Conservation (phyloP, 2,888 invertebrate genomes). For the Lithophane ornitopus region DNA sequence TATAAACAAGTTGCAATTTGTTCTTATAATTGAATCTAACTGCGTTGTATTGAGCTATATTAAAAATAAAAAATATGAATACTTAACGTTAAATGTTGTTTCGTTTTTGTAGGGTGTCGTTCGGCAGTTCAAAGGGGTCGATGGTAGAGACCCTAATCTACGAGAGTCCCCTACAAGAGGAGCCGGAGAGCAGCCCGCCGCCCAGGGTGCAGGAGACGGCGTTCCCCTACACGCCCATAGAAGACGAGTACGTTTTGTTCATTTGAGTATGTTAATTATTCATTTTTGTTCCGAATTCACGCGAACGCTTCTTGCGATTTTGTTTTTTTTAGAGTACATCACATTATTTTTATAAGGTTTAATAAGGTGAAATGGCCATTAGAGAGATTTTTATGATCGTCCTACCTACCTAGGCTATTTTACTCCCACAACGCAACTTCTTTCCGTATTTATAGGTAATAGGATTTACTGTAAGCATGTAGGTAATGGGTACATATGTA, state of each 20-base stretch:
- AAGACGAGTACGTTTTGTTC: slow-evolving; percentile 91
- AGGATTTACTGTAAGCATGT: slow-evolving; percentile 28
- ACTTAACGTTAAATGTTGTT: slow-evolving; percentile 32
- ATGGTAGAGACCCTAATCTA: slow-evolving; percentile 98
- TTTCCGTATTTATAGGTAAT: slow-evolving; percentile 32
- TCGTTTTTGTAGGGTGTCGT: slow-evolving; percentile 94
- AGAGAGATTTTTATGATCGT: background rate
- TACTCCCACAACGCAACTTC: slow-evolving; percentile 1
- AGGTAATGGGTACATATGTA: background rate
- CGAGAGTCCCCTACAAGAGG: slow-evolving; percentile 96
- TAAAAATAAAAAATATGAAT: slow-evolving; percentile 14
- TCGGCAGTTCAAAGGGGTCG: slow-evolving; percentile 98
- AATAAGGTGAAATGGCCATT: background rate
- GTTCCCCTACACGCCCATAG: slow-evolving; percentile 87
- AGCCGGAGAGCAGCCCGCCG: slow-evolving; percentile 93
- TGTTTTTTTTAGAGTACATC: background rate
- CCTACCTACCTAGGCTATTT: background rate
- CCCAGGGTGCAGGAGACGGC: slow-evolving; percentile 86
- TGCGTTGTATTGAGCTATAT: slow-evolving; percentile 4
- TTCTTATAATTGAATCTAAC: slow-evolving; percentile 18
- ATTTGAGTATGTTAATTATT: slow-evolving; percentile 84
- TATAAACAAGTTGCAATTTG: background rate
- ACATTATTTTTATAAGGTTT: slow-evolving; percentile 13
- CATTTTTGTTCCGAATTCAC: slow-evolving; percentile 76
- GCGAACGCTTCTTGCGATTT: slow-evolving; percentile 66